Evolutionary conservation across 2,113 vertebrate genomes (phyloP).

Genomic region (Miniopterus natalensis): DNA sequence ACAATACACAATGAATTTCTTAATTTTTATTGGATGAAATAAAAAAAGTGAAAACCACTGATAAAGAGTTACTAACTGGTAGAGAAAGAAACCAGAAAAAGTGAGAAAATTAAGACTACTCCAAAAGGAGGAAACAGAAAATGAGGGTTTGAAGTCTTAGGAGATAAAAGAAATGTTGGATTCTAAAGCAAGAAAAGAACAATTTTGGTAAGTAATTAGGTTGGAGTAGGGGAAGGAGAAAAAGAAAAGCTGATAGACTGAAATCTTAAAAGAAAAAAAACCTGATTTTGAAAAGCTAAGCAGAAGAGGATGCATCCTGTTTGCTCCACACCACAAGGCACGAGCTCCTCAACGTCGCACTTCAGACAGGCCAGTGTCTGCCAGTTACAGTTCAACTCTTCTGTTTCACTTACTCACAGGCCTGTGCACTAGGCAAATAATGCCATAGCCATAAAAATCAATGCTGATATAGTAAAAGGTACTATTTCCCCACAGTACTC

Average conservation of each 20-base stretch:
- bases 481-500: not conserved
- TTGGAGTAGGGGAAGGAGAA: not conserved
- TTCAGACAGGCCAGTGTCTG: not conserved
- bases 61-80: not conserved
- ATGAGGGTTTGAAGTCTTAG: not conserved
- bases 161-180: not conserved
- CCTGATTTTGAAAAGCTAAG: not conserved
- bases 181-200: slow-evolving; percentile 7
- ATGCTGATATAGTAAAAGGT: not conserved
- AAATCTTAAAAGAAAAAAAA: not conserved
- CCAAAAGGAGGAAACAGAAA: not conserved
- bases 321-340: not conserved
- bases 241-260: not conserved
- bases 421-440: not conserved
- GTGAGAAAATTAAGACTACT: slow-evolving; percentile 22
- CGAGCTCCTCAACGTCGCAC: not conserved
- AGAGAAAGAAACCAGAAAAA: not conserved
- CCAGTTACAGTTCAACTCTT: not conserved
- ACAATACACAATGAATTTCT: not conserved
- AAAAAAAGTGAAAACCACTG: not conserved
- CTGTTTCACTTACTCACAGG: not conserved
- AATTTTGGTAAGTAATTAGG: not conserved
- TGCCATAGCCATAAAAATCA: not conserved
- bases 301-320: not conserved
- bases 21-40: slow-evolving; percentile 24